Base-by-base conservation (phyloP, 2,888 invertebrate genomes). In the Xanthia icteritia region DNA sequence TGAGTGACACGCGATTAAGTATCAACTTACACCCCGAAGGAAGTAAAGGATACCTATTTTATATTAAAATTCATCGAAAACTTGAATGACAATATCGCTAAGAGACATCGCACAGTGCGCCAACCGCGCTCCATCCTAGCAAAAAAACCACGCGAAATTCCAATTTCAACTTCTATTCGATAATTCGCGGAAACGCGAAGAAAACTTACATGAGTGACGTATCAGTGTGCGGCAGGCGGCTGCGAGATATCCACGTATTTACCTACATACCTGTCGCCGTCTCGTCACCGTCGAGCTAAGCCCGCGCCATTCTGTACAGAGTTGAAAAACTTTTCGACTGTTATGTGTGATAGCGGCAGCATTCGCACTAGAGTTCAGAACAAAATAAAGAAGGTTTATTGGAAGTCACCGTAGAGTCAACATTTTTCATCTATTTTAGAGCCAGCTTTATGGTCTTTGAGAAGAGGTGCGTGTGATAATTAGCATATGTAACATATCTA, bases 171-270 rank as follows among this genome's bases (percentile, higher is more conserved):
- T 93, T 92, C 85, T 84, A 85, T 81, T 90, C 87, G 91, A 91
- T 90, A 91, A 91, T 91, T 92, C 90, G 86, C 84, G 84, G 86
- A 85, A 86, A 89, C 90, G 88, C 89, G 89, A 93, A 94, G 92
- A 93, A 94, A 94, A 95, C 94, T 95, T 93, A 91, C 90, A 93
- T 94, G 95, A 95, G 93, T 95, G 96, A 96, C 95, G 91, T 96
- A 96, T 96, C 96, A 90, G 88, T 79, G 88, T 87, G 87, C 84
- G 90, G 91, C 95, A 94, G 94, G 91, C 92, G 89, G 82, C 86
- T 80, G 86, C 79, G 90, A 90, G 92, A 94, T 93, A 91, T 87
- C 89, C 91, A 87, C 88, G 89, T 90, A 92, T 92, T 92, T 88
- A 88, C 87, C 77, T 86, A 82, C 79, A 80, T 92, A 93, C 93